A percentile compares a stretch with the other conserved stretches of the same genome.
Conservation (phyloP, 2,888 invertebrate species). For the Cephus spinipes region DNA sequence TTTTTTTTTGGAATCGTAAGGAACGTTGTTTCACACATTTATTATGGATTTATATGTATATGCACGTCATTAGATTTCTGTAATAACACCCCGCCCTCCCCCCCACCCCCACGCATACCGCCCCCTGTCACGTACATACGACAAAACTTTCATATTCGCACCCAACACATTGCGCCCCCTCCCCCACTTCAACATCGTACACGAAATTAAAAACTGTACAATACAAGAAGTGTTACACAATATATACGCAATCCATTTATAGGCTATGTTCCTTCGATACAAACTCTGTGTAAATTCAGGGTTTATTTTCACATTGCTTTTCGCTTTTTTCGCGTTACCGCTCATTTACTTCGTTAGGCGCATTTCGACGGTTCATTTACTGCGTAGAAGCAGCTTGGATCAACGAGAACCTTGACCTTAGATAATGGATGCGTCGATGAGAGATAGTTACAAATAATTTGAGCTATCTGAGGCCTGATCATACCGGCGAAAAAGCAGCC, state of each 20-base stretch:
- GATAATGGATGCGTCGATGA: background rate
- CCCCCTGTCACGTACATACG: background rate
- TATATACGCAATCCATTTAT: background rate
- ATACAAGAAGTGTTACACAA: background rate
- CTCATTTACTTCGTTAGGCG: background rate
- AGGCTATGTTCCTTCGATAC: background rate
- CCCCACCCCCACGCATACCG: background rate
- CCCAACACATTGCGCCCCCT: background rate
- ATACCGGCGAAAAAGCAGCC: constrained; percentile 4
- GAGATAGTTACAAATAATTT: background rate
- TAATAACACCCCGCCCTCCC: background rate
- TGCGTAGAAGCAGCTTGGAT: background rate
- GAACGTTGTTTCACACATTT: background rate
- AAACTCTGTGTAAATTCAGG: background rate
- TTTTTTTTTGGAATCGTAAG: background rate
- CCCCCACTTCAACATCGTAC: background rate
- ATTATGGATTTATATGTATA: constrained; percentile 8
- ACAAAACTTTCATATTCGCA: background rate
- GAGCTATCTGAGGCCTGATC: background rate
- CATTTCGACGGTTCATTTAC: background rate
- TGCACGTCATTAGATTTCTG: constrained; percentile 13
- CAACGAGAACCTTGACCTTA: background rate
- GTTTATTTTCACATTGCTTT: background rate
- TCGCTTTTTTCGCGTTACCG: background rate
- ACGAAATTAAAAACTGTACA: background rate